Conservation (phyloP, 2,113 vertebrate genomes). For the Micronycteris hirsuta region DNA sequence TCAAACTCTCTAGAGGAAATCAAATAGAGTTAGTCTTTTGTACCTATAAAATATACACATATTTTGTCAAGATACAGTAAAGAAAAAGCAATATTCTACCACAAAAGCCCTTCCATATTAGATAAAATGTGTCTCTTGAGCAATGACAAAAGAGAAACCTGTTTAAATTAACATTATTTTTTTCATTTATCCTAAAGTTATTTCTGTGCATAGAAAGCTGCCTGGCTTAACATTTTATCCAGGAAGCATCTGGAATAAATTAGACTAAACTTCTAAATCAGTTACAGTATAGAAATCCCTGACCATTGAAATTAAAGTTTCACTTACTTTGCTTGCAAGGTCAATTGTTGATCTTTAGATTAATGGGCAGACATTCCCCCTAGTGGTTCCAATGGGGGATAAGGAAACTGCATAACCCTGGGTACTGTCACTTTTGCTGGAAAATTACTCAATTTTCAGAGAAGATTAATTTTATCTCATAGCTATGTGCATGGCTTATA, state of each 20-base stretch:
- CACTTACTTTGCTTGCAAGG: slow-evolving; percentile 10
- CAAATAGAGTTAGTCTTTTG: slow-evolving; percentile 32
- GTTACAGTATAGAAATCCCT: slow-evolving; percentile 35
- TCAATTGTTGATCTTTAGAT: slow-evolving; percentile 27
- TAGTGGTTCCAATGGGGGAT: neutral
- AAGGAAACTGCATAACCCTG: neutral
- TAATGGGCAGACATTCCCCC: slow-evolving; percentile 34
- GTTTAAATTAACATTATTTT: slow-evolving; percentile 21
- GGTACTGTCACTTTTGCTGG: neutral
- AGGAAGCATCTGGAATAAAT: slow-evolving; percentile 25
- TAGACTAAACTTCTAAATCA: neutral
- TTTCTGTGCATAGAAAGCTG: slow-evolving; percentile 50
- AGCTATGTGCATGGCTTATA: neutral
- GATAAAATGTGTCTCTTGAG: slow-evolving; percentile 58
- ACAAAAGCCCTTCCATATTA: slow-evolving; percentile 46
- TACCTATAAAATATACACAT: neutral
- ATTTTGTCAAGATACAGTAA: slow-evolving; percentile 46
- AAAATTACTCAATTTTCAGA: neutral
- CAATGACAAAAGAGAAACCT: slow-evolving; percentile 21
- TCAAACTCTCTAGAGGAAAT: slow-evolving; percentile 13
- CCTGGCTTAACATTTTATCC: slow-evolving; percentile 32
- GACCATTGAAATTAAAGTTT: slow-evolving; percentile 20
- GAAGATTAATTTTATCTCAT: neutral
- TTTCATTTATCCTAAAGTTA: slow-evolving; percentile 28
- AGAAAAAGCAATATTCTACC: slow-evolving; percentile 50